These are phyloP conservation scores for Gonatopus flavifemur DNA, from an alignment of 1,140 invertebrate genomes.

Conservation along the genomic window DNA sequence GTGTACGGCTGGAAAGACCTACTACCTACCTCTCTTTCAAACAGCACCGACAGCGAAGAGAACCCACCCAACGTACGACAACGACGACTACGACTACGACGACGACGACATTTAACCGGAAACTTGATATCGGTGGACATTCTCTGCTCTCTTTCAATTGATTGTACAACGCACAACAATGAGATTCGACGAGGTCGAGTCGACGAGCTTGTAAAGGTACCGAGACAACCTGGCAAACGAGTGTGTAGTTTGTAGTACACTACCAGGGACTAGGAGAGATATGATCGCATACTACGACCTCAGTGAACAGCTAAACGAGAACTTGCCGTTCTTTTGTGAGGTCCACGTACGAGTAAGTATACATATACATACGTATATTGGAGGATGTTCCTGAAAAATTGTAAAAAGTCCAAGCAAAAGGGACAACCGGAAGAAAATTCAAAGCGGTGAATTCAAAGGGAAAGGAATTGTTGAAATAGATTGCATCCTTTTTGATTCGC, in stretches of 20 bases:
- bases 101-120: conserved; percentile 34
- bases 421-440: too few relatives aligned
- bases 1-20: too few relatives aligned
- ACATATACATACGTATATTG: too few relatives aligned
- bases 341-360: too few relatives aligned
- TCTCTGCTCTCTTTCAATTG: conserved; percentile 31
- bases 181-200: conserved; percentile 27
- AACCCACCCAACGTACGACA: background rate
- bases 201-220: conserved; percentile 4
- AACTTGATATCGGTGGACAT: conserved; percentile 38
- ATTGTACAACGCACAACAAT: conserved; percentile 26
- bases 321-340: background rate
- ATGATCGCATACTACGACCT: too few relatives aligned
- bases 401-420: too few relatives aligned
- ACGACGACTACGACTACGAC: background rate
- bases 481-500: too few relatives aligned
- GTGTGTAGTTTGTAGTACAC: background rate
- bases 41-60: conserved; percentile 18
- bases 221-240: background rate
- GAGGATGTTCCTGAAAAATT: too few relatives aligned
- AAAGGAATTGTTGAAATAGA: too few relatives aligned
- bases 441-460: too few relatives aligned
- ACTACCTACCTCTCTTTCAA: too few relatives aligned
- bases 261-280: background rate
- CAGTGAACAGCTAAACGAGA: too few relatives aligned